These are phyloP conservation scores for Malachius bipustulatus DNA, from an alignment of 2,888 invertebrate genomes.

Conservation along the genomic window DNA sequence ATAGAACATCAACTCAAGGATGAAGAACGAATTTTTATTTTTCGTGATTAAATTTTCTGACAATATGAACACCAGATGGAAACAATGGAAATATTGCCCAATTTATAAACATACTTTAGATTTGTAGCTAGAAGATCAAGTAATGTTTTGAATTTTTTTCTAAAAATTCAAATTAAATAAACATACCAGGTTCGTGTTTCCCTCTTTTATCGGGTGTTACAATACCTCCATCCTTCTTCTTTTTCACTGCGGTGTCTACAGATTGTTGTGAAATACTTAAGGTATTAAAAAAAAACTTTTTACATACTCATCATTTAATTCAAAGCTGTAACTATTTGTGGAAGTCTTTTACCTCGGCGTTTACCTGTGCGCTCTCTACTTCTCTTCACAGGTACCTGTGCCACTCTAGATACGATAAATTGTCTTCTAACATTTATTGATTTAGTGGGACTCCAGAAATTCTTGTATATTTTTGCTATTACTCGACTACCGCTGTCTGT, in stretches of 20 bases:
- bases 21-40: too few species aligned
- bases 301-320: background rate
- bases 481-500: conserved; percentile 1
- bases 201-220: conserved; percentile 2
- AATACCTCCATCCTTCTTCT: background rate
- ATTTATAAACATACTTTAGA: too few species aligned
- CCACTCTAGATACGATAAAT: background rate
- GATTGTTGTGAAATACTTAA: background rate
- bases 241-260: background rate
- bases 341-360: background rate
- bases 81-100: too few species aligned
- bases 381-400: background rate
- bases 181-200: too few species aligned
- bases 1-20: too few species aligned
- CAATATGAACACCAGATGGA: too few species aligned
- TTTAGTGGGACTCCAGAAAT: background rate
- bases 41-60: too few species aligned
- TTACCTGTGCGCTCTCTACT: conserved; percentile 1
- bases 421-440: background rate
- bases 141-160: too few species aligned
- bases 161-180: too few species aligned
- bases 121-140: too few species aligned
- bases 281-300: background rate
- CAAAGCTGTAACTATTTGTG: background rate
- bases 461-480: background rate